Evolutionary conservation across 2,888 invertebrate species (phyloP).

Genomic region (Fissipunctia ypsillon): DNA sequence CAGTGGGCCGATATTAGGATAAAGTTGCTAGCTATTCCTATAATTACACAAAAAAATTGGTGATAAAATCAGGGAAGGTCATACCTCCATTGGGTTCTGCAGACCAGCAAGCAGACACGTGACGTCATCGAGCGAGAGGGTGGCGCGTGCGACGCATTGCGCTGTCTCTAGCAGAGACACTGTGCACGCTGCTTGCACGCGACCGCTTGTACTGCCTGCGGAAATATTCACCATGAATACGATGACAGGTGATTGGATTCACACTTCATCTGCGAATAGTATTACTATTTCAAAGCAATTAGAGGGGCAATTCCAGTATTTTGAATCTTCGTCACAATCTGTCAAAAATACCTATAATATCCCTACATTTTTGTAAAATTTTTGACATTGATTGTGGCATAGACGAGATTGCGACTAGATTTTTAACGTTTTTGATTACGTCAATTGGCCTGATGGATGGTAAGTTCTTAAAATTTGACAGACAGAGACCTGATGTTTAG

Average conservation of each 20-base stretch:
- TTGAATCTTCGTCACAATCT: neutral
- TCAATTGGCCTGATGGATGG: too few species aligned
- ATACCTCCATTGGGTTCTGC: constrained; percentile 92
- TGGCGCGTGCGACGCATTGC: constrained; percentile 93
- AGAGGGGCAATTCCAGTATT: neutral
- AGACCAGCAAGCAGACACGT: constrained; percentile 94
- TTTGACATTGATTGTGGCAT: neutral
- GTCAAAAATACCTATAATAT: neutral
- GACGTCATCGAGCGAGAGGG: constrained; percentile 92
- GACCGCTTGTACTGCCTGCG: constrained; percentile 91
- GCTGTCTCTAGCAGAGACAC: constrained; percentile 95
- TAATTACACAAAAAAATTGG: too few species aligned
- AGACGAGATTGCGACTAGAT: neutral
- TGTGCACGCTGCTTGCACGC: constrained; percentile 94
- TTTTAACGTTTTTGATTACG: neutral
- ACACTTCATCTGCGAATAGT: neutral
- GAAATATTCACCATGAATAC: neutral
- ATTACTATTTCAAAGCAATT: neutral
- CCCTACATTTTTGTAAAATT: neutral
- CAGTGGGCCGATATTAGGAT: neutral
- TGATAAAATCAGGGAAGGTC: neutral
- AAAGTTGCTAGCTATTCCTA: neutral
- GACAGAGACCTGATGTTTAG: neutral
- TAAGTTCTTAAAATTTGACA: too few species aligned
- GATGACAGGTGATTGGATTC: neutral